A percentile compares a stretch with the other conserved stretches of the same genome.
Evolutionary conservation across 2,888 invertebrate genomes (phyloP).

Genomic region (Piscicola geometra): DNA sequence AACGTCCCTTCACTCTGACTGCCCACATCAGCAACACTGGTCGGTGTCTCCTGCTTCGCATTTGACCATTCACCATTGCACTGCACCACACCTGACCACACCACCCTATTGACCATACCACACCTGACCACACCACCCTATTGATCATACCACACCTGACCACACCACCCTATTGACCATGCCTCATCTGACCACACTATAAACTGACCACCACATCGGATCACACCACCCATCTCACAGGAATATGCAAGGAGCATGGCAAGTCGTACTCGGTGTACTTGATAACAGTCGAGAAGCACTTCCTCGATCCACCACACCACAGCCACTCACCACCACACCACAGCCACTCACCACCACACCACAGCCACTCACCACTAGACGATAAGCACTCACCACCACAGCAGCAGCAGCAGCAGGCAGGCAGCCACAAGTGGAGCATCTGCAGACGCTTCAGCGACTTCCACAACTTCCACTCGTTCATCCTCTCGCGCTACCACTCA

Average conservation of each 20-base stretch:
- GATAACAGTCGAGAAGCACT: slow-evolving; percentile 68
- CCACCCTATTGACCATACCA: neutral
- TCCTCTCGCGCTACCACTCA: slow-evolving; percentile 68
- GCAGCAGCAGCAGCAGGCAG: no score
- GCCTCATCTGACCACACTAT: neutral
- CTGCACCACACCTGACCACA: no score
- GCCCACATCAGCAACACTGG: slow-evolving; percentile 44
- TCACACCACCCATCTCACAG: slow-evolving; percentile 34
- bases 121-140: neutral
- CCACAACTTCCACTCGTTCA: slow-evolving; percentile 75
- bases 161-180: neutral
- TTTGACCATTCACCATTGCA: neutral
- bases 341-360: neutral
- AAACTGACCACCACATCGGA: neutral
- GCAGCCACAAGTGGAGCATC: slow-evolving; percentile 82
- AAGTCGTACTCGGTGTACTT: slow-evolving; percentile 84
- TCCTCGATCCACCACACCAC: slow-evolving; percentile 47
- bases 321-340: neutral
- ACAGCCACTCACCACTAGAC: neutral
- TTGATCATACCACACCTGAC: neutral
- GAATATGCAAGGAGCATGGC: slow-evolving; percentile 61
- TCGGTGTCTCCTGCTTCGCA: slow-evolving; percentile 15
- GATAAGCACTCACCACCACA: neutral
- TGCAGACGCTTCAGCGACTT: slow-evolving; percentile 90
- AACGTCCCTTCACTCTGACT: slow-evolving; percentile 36